Evolutionary conservation across 1,140 invertebrate species (phyloP).

Genomic region (Nomia melanderi): DNA sequence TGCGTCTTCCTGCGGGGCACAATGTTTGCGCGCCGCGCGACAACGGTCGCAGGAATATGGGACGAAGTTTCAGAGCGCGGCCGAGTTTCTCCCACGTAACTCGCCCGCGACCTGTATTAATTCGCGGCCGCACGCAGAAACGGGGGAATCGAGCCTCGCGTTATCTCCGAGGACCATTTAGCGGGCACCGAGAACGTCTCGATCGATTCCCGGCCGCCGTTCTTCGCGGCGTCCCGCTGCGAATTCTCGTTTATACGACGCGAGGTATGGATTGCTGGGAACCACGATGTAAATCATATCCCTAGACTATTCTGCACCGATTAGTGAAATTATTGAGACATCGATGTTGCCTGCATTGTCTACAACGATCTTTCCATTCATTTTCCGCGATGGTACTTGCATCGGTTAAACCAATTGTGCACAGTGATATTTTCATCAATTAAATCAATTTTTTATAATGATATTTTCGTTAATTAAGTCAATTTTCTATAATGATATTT

Average conservation of each 20-base stretch:
- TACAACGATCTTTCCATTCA: no score
- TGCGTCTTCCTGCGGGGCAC: neutral
- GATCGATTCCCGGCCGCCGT: slow-evolving; percentile 4
- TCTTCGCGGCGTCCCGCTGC: neutral
- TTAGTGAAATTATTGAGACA: no score
- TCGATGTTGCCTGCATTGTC: no score
- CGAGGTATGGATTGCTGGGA: no score
- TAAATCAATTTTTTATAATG: no score
- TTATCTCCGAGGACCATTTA: slow-evolving; percentile 28
- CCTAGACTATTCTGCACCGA: no score
- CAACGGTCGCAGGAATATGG: slow-evolving; percentile 33
- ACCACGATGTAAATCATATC: no score
- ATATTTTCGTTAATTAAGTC: no score
- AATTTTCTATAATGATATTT: no score
- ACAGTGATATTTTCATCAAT: no score
- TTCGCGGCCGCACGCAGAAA: slow-evolving; percentile 3
- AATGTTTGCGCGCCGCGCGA: neutral
- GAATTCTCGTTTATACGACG: neutral
- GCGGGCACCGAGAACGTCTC: slow-evolving; percentile 10
- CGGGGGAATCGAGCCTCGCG: slow-evolving; percentile 10
- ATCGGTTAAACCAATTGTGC: no score
- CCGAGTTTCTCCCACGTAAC: slow-evolving; percentile 9
- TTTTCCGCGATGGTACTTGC: no score
- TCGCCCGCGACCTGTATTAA: neutral
- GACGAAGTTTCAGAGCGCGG: slow-evolving; percentile 13